These are phyloP conservation scores for Drosophila triauraria DNA, from an alignment of 1,140 invertebrate genomes.

Conservation along the genomic window DNA sequence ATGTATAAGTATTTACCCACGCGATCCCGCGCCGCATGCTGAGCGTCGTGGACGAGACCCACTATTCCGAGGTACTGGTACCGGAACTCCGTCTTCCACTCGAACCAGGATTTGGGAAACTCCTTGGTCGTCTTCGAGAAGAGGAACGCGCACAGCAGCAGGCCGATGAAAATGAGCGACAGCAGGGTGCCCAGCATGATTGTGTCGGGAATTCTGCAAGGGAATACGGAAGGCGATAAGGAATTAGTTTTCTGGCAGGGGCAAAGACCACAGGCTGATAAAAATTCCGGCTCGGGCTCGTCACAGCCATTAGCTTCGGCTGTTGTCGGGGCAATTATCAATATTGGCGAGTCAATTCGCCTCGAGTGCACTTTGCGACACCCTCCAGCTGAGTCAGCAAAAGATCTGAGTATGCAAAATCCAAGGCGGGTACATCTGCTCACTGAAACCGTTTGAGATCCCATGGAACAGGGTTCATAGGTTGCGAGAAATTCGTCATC, in stretches of 20 bases:
- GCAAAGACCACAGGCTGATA: conserved; percentile 50
- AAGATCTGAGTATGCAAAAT: conserved; percentile 23
- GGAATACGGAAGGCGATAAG: conserved; percentile 27
- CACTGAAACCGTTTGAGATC: not conserved
- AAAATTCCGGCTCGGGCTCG: conserved; percentile 9
- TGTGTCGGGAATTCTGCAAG: conserved; percentile 13
- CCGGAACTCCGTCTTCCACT: conserved; percentile 86
- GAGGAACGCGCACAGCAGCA: conserved; percentile 66
- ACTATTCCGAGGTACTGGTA: conserved; percentile 86
- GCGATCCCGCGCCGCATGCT: conserved; percentile 85
- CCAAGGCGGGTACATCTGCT: conserved; percentile 10
- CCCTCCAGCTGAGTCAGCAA: conserved; percentile 67
- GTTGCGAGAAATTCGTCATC: not conserved
- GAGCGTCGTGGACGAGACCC: conserved; percentile 86
- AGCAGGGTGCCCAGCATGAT: conserved; percentile 44
- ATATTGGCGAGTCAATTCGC: conserved; percentile 46
- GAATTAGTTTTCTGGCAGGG: not conserved
- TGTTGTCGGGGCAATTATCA: conserved; percentile 38
- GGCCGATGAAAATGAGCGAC: conserved; percentile 41
- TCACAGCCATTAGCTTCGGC: conserved; percentile 15
- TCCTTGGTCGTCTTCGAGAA: conserved; percentile 82
- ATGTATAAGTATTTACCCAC: conserved; percentile 85
- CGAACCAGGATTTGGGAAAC: conserved; percentile 81
- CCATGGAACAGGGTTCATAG: not conserved
- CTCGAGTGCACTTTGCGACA: conserved; percentile 64